Conservation (phyloP, 2,113 vertebrate species). For the Channa maculata region DNA sequence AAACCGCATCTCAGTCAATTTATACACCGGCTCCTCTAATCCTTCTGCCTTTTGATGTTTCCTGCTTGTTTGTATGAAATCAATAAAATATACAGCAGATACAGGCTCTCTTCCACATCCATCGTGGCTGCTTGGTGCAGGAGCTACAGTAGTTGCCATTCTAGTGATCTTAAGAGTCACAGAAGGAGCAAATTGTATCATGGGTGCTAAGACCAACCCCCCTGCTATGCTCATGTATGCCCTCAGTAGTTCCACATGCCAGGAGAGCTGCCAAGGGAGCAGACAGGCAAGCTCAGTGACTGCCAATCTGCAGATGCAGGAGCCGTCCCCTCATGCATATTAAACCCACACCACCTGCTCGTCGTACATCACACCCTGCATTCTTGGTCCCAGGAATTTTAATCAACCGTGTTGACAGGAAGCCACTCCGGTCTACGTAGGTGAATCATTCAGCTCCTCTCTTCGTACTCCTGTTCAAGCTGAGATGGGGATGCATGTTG, state of each 20-base stretch:
- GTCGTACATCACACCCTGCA: constrained; percentile 79
- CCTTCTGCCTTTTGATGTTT: constrained; percentile 58
- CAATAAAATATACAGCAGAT: constrained; percentile 60
- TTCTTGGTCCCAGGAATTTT: constrained; percentile 78
- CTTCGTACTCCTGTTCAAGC: constrained; percentile 12
- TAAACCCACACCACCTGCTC: constrained; percentile 80
- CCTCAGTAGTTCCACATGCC: constrained; percentile 76
- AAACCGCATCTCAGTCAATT: constrained; percentile 56
- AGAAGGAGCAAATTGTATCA: constrained; percentile 61
- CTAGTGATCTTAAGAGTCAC: constrained; percentile 41
- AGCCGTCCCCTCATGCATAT: constrained; percentile 79
- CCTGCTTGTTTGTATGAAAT: constrained; percentile 67
- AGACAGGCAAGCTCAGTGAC: constrained; percentile 72
- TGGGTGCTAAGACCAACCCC: constrained; percentile 57
- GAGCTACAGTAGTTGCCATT: constrained; percentile 5
- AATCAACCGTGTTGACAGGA: constrained; percentile 75
- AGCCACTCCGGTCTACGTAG: constrained; percentile 60
- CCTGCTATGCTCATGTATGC: constrained; percentile 63
- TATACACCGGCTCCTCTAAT: constrained; percentile 57
- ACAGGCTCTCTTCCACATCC: constrained; percentile 44
- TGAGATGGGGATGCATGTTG: constrained; percentile 42
- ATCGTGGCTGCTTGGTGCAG: constrained; percentile 31
- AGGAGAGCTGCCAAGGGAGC: constrained; percentile 71
- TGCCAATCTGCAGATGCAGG: constrained; percentile 79
- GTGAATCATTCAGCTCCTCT: constrained; percentile 61